Percentiles rank a stretch among this genome's conserved stretches.
These are phyloP conservation scores for Lithobates sylvaticus DNA, from an alignment of 2,797 vertebrate species.

Conservation along the genomic window DNA sequence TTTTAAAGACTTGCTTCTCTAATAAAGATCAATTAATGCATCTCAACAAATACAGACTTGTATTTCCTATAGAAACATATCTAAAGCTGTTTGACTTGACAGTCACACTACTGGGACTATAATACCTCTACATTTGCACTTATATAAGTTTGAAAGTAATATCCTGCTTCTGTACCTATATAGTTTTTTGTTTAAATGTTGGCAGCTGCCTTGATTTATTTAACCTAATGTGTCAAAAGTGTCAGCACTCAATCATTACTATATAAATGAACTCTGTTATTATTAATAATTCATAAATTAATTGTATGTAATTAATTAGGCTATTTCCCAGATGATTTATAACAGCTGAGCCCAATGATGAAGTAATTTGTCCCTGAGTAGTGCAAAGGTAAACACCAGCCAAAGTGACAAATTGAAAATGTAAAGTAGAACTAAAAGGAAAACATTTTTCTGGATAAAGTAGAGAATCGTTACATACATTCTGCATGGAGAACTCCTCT, in stretches of 20 bases:
- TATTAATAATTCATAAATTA: conserved; percentile 24
- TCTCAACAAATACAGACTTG: too few relatives aligned
- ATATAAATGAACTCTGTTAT: not conserved
- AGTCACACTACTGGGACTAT: not conserved
- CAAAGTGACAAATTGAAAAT: too few relatives aligned
- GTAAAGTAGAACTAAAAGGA: too few relatives aligned
- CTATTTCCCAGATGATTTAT: not conserved
- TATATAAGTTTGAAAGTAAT: not conserved
- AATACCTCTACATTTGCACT: not conserved
- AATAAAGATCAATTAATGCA: too few relatives aligned
- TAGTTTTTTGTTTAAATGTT: not conserved
- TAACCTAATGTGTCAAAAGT: conserved; percentile 27
- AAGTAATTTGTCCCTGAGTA: not conserved
- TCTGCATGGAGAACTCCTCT: too few relatives aligned
- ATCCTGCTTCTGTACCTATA: not conserved
- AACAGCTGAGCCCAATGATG: not conserved
- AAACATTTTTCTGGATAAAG: too few relatives aligned
- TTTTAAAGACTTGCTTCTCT: too few relatives aligned
- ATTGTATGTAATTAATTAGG: conserved; percentile 18
- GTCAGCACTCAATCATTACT: conserved; percentile 26
- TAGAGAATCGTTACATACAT: too few relatives aligned
- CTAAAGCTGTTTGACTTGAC: too few relatives aligned
- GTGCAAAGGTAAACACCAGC: too few relatives aligned
- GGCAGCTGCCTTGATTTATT: not conserved
- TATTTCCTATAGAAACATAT: too few relatives aligned